Evolutionary conservation across 2,797 vertebrate genomes (phyloP), one percentile per base, ranked within the genome.

Genomic region (Labroides dimidiatus): DNA sequence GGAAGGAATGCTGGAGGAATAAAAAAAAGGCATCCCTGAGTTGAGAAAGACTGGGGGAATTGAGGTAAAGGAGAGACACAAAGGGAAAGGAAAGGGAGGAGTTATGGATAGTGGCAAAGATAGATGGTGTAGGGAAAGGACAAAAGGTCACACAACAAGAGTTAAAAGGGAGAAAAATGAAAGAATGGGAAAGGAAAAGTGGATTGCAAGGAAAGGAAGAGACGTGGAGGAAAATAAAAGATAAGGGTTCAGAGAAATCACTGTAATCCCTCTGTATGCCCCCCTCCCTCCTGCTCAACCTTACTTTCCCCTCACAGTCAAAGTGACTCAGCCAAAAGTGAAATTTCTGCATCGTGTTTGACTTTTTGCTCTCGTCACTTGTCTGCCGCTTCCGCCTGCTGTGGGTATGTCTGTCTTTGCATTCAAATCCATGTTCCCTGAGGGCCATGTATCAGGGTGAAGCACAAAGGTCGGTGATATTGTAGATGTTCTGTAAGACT

Each of bases 271-370:
- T 64, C 17, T 76, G 54, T 42, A 51, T n/a, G n/a, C 65, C 48
- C 36, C 55, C 17, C 16, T 54, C 45, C 48, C n/a, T 61, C 57
- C 65, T 55, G 64, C 52, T 45, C 39, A 20, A 23, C 20, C 19
- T 13, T 56, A 43, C 48, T 39, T 45, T 43, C 16, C 1, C 58
- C 52, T 62, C 47, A 37, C 47, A 63, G 23, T 68, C 47, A 49
- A 63, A 67, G 57, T 57, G 62, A 82, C 33, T 64, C 41, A 48
- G 72, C 67, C 79, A 70, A 82, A 76, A 87, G 78, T 78, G 41
- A 75, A 72, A 75, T 56, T 60, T 43, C 66, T 60, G 74, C 37
- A 0, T 78, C 69, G 73, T 78, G 75, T 85, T 81, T 77, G 69
- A 85, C 45, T 69, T 63, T 72, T 80, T 41, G 0, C 62, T 78